Percentiles rank a stretch among this genome's conserved stretches.
Conservation (phyloP, 2,888 invertebrate genomes). For the Caenorhabditis sp. region DNA sequence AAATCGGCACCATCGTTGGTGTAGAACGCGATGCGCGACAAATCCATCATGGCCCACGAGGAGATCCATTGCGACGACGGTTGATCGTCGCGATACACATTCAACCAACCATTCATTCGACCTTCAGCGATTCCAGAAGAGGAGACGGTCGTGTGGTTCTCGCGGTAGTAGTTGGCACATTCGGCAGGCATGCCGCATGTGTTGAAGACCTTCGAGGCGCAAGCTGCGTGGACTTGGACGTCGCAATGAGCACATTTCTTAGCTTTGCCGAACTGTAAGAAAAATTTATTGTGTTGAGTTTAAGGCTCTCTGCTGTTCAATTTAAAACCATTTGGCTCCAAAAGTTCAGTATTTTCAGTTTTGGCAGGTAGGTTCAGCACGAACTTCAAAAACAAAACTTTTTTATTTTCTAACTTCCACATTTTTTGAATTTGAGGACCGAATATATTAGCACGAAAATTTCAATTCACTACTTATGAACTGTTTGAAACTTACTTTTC, state of each 20-base stretch:
- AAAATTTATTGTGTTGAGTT: not conserved
- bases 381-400: no score
- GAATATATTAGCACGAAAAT: no score
- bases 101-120: slow-evolving; percentile 57
- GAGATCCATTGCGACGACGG: slow-evolving; percentile 38
- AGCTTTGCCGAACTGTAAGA: slow-evolving; percentile 37
- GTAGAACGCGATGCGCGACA: slow-evolving; percentile 51
- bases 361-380: not conserved
- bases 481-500: no score
- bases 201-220: slow-evolving; percentile 42
- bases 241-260: slow-evolving; percentile 41
- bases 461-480: no score
- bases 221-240: slow-evolving; percentile 39
- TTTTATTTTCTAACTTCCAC: no score
- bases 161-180: slow-evolving; percentile 44
- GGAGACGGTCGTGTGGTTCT: slow-evolving; percentile 28
- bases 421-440: no score
- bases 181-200: slow-evolving; percentile 50
- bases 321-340: not conserved
- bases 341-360: not conserved
- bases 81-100: slow-evolving; percentile 47
- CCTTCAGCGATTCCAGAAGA: slow-evolving; percentile 14
- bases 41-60: slow-evolving; percentile 54
- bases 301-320: not conserved
- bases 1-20: slow-evolving; percentile 54